Percentiles rank a stretch among this genome's conserved stretches.
These are phyloP conservation scores for Dicyrtomina minuta DNA, from an alignment of 2,888 invertebrate species.

Conservation along the genomic window DNA sequence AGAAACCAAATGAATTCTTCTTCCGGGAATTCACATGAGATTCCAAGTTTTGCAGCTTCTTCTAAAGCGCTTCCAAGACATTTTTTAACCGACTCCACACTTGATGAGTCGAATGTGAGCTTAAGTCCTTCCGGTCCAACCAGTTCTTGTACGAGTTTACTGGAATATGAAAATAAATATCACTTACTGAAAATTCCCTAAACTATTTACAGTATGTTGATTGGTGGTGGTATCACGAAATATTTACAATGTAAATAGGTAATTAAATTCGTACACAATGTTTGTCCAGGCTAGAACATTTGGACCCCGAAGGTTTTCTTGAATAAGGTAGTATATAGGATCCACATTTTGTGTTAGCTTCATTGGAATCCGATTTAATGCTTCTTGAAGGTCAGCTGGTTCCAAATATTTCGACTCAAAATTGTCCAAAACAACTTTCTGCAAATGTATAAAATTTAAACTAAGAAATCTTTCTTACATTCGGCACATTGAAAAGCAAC, in stretches of 20 bases:
- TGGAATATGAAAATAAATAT: conserved; percentile 1
- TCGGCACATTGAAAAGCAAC: too few species aligned
- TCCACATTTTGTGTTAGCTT: conserved; percentile 24
- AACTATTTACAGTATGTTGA: not conserved
- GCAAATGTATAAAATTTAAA: not conserved
- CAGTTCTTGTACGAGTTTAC: conserved; percentile 18
- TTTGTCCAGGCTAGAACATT: conserved; percentile 27
- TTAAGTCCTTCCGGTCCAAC: not conserved
- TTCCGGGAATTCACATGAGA: conserved; percentile 5
- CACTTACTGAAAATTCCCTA: not conserved
- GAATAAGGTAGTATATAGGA: conserved; percentile 18
- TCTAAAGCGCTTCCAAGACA: conserved; percentile 11
- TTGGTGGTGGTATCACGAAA: too few species aligned
- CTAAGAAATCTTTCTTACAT: too few species aligned
- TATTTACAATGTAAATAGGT: too few species aligned
- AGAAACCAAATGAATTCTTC: conserved; percentile 7
- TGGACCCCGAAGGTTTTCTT: conserved; percentile 24
- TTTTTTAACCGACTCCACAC: conserved; percentile 7
- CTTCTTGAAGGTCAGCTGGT: not conserved
- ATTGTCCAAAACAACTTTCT: conserved; percentile 16
- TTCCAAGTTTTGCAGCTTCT: conserved; percentile 16
- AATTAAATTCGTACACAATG: conserved; percentile 14
- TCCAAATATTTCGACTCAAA: conserved; percentile 19
- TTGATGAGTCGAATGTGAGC: conserved; percentile 1
- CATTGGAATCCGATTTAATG: conserved; percentile 9